Conservation (phyloP, 2,797 vertebrate species). For the Syngnathus acus region DNA sequence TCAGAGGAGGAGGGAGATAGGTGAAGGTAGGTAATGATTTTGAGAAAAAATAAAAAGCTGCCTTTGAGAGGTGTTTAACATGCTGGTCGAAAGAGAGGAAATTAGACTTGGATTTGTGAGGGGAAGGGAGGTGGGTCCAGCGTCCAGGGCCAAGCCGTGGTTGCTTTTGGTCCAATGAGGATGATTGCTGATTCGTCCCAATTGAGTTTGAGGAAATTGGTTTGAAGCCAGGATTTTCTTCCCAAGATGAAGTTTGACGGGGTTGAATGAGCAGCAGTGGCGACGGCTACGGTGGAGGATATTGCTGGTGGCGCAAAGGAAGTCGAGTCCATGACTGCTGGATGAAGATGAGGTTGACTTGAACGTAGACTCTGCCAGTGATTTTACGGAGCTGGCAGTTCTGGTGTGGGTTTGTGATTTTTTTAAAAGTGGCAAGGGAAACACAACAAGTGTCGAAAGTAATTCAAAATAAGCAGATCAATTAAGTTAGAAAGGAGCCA, state of each 20-base stretch:
- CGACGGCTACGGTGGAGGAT: neutral
- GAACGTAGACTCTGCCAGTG: too few species aligned
- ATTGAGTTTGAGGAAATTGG: neutral
- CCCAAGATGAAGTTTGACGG: neutral
- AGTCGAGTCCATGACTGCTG: neutral
- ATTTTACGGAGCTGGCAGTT: too few species aligned
- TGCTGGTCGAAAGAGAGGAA: neutral
- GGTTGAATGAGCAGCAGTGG: neutral
- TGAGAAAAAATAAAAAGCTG: neutral
- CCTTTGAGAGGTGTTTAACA: neutral
- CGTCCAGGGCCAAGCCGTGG: neutral
- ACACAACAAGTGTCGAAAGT: conserved; percentile 25
- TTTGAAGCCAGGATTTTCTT: neutral
- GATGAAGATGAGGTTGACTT: neutral
- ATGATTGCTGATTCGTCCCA: neutral
- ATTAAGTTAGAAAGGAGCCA: neutral
- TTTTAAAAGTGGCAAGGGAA: conserved; percentile 9
- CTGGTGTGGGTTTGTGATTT: neutral
- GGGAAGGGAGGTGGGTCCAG: neutral
- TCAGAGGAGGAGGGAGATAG: neutral
- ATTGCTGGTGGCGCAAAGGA: neutral
- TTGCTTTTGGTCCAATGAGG: neutral
- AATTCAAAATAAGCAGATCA: conserved; percentile 16
- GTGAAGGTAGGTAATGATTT: neutral
- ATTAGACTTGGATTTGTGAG: neutral